Evolutionary conservation across 2,888 invertebrate genomes (phyloP), one percentile per base, ranked within the genome.

Genomic region (Elaeidobius kamerunicus): DNA sequence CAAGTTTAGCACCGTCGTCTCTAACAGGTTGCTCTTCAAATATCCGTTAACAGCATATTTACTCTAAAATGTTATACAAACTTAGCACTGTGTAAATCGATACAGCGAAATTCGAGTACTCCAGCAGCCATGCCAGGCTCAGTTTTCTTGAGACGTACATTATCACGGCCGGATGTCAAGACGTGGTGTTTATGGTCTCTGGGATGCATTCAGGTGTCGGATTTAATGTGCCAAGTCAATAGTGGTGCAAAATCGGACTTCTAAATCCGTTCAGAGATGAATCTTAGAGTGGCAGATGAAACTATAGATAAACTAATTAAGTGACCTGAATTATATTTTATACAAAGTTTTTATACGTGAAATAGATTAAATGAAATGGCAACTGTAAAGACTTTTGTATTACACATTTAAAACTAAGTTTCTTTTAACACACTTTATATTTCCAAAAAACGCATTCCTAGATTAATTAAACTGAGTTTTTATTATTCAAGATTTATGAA

Each of bases 201-300:
- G 19, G 14, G 18, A 36, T n/a, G 45, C 35, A 45, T 56, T 56
- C 30, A 41, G 51, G 59, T 57, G 50, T 57, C 51, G 56, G 36
- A 60, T 60, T 60, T 50, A 54, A 56, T 46, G 38, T 39, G 46
- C 36, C 48, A 36, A 45, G 50, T 55, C 55, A 46, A 53, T 57
- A 55, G 47, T 52, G 49, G 35, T 52, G 52, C 45, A 36, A 53
- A 48, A 30, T 48, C 32, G 40, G 41, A 46, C 9, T 45, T 28
- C 14, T 2, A 2, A 20, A 23, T 40, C 40, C 23, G 20, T 40
- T 40, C 20, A 11, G 17, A 18, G 40, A 4, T 3, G 20, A 11
- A 40, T 40, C 27, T n/a, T 12, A 16, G 6, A 9, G 17, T 23
- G 7, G n/a, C n/a, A n/a, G n/a, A n/a, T n/a, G n/a, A n/a, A n/a